Conservation (phyloP, 2,888 invertebrate genomes). For the Drosophila infuscata region DNA sequence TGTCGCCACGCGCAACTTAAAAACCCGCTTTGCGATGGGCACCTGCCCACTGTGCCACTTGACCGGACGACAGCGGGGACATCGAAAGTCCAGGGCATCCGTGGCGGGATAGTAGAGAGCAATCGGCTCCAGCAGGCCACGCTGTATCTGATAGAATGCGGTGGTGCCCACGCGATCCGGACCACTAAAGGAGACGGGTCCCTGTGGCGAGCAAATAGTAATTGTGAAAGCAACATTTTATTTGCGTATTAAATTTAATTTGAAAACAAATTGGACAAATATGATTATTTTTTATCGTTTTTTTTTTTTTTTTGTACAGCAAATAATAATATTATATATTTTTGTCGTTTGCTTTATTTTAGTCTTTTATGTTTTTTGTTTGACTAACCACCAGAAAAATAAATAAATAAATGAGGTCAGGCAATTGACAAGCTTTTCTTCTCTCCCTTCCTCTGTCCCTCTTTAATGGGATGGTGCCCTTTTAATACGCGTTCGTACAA, state of each 20-base stretch:
- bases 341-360: not conserved
- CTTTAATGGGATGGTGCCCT: not conserved
- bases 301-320: no score
- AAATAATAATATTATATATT: not conserved
- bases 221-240: not conserved
- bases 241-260: constrained; percentile 5
- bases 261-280: not conserved
- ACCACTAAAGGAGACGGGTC: constrained; percentile 95
- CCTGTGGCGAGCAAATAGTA: constrained; percentile 86
- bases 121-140: constrained; percentile 89
- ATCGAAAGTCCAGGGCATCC: constrained; percentile 88
- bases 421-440: not conserved
- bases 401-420: not conserved
- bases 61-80: constrained; percentile 89
- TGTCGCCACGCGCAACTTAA: constrained; percentile 91
- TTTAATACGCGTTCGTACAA: not conserved
- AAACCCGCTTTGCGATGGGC: constrained; percentile 91
- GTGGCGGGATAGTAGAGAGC: constrained; percentile 90
- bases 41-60: constrained; percentile 92
- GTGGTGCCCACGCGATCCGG: constrained; percentile 95
- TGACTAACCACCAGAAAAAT: not conserved
- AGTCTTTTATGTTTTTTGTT: not conserved
- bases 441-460: not conserved
- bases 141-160: constrained; percentile 95
- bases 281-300: not conserved